A percentile compares a stretch with the other conserved stretches of the same genome.
Evolutionary conservation across 2,113 vertebrate species (phyloP).

Genomic region (Malurus melanocephalus): DNA sequence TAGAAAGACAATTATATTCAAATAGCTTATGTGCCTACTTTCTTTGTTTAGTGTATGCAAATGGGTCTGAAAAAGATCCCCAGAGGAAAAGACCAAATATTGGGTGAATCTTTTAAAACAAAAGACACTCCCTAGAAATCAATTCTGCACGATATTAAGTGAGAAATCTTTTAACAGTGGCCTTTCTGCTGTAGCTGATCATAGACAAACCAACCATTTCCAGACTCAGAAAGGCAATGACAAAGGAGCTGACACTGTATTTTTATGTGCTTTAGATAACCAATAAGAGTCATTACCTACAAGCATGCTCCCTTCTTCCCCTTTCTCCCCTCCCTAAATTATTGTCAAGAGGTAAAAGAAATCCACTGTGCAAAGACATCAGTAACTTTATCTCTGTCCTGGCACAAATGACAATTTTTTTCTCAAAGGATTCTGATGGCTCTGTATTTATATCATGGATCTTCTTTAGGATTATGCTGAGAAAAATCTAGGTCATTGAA

Average conservation of each 20-base stretch:
- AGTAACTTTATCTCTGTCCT: not conserved
- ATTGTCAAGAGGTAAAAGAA: not conserved
- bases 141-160: not conserved
- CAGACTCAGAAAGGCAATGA: not conserved
- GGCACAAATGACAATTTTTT: not conserved
- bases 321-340: not conserved
- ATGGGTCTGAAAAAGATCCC: not conserved
- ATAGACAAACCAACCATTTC: not conserved
- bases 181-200: not conserved
- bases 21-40: not conserved
- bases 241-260: not conserved
- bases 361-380: not conserved
- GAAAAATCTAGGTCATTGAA: slow-evolving; percentile 46
- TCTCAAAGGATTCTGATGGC: slow-evolving; percentile 3
- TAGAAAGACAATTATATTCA: slow-evolving; percentile 34
- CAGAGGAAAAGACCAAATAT: not conserved
- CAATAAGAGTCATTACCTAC: not conserved
- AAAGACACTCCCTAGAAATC: not conserved
- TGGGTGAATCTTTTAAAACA: not conserved
- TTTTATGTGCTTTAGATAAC: not conserved
- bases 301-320: not conserved
- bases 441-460: slow-evolving; percentile 13
- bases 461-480: slow-evolving; percentile 22
- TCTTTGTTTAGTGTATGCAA: not conserved
- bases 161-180: not conserved